Evolutionary conservation across 2,888 invertebrate species (phyloP).

Genomic region (Scaptomyza flava): DNA sequence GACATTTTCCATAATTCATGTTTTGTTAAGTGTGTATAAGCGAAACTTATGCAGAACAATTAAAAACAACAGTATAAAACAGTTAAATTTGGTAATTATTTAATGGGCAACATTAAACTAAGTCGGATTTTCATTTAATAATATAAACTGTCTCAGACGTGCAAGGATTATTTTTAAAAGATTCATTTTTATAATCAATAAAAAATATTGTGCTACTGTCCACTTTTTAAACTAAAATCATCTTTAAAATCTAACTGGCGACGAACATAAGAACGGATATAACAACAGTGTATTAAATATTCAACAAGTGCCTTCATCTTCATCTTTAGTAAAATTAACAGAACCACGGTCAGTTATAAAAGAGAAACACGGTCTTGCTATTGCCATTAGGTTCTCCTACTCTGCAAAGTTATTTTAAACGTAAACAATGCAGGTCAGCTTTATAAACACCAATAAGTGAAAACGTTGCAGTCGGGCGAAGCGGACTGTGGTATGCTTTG

Average conservation of each 20-base stretch:
- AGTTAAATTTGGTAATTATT: constrained; percentile 31
- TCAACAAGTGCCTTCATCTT: no score
- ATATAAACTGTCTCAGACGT: constrained; percentile 3
- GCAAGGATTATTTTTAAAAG: neutral
- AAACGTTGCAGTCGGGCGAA: no score
- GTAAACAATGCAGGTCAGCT: no score
- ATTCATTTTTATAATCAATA: neutral
- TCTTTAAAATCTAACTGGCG: neutral
- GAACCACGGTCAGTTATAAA: no score
- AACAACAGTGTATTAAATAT: neutral
- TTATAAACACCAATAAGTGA: no score
- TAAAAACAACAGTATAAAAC: constrained; percentile 52
- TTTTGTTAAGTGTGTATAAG: neutral
- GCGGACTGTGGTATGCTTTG: no score
- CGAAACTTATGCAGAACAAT: constrained; percentile 22
- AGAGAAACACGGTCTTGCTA: no score
- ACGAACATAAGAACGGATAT: neutral
- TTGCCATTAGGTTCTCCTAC: no score
- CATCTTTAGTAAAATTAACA: no score
- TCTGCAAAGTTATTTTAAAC: no score
- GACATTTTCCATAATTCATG: constrained; percentile 23
- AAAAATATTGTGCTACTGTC: neutral
- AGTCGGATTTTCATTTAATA: constrained; percentile 33
- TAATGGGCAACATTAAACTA: constrained; percentile 43
- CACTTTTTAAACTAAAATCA: neutral